Evolutionary conservation across 2,797 vertebrate genomes (phyloP).

Genomic region (Paratrypauchen microcephalus): DNA sequence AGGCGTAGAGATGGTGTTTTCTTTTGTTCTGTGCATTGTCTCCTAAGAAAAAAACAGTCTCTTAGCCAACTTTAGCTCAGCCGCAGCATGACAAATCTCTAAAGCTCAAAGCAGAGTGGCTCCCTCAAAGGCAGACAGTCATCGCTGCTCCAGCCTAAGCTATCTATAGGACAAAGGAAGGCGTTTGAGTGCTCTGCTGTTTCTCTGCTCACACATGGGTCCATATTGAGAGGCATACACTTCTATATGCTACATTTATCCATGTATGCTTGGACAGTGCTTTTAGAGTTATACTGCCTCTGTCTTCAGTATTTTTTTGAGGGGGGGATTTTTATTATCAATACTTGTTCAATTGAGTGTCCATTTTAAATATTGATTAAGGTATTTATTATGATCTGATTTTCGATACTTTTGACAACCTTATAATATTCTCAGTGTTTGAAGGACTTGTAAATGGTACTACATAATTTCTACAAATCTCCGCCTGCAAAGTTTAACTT

Average conservation of each 20-base stretch:
- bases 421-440: background rate
- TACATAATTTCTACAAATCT: too few relatives aligned
- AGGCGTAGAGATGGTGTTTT: constrained; percentile 27
- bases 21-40: constrained; percentile 39
- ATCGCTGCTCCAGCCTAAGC: constrained; percentile 31
- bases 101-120: constrained; percentile 33
- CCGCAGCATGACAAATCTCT: constrained; percentile 33
- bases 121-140: constrained; percentile 36
- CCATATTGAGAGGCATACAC: background rate
- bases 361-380: too few relatives aligned
- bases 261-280: background rate
- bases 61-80: constrained; percentile 21
- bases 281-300: background rate
- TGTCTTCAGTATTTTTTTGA: background rate
- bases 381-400: too few relatives aligned
- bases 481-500: background rate
- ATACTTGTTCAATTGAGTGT: too few relatives aligned
- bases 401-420: background rate
- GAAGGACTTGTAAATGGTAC: too few relatives aligned
- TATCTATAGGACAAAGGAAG: constrained; percentile 28
- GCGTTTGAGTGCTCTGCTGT: constrained; percentile 7
- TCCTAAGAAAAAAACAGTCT: constrained; percentile 16
- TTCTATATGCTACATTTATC: background rate
- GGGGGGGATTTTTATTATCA: too few relatives aligned
- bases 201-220: constrained; percentile 4